Conservation (phyloP, 53 echinoderm and acorn worm genomes). For the Pentamera pediparva region DNA sequence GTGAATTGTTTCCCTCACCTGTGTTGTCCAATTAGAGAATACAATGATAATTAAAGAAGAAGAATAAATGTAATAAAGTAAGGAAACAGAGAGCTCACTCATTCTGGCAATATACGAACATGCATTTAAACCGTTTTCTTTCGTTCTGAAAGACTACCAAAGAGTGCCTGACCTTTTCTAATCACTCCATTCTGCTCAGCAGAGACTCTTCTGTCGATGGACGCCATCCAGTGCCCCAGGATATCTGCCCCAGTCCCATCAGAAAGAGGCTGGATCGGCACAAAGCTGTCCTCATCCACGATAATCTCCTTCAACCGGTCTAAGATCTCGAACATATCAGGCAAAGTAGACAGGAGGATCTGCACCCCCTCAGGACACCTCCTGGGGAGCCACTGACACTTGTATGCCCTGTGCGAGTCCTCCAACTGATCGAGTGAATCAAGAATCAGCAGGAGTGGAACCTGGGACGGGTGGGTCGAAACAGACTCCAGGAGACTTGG, state of each 20-base stretch:
- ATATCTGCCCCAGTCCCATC: slow-evolving; percentile 88
- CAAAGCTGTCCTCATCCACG: slow-evolving; percentile 40
- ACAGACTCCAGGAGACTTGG: slow-evolving; percentile 53
- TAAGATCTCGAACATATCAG: slow-evolving; percentile 74
- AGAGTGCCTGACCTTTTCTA: slow-evolving; percentile 64
- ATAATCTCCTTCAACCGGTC: slow-evolving; percentile 56
- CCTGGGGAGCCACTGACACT: slow-evolving; percentile 80
- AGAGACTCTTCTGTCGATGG: slow-evolving; percentile 64
- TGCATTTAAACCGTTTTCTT: too few species aligned
- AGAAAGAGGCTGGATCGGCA: slow-evolving; percentile 58
- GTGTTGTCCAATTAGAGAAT: too few species aligned
- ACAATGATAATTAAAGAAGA: too few species aligned
- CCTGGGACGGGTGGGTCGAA: slow-evolving; percentile 43
- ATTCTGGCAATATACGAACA: too few species aligned
- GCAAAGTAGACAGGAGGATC: slow-evolving; percentile 77
- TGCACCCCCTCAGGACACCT: slow-evolving; percentile 62
- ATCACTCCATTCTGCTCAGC: slow-evolving; percentile 62
- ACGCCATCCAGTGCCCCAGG: slow-evolving; percentile 76
- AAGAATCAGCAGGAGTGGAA: slow-evolving; percentile 59
- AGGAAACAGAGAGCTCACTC: too few species aligned
- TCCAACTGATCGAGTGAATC: slow-evolving; percentile 94
- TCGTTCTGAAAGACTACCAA: too few species aligned
- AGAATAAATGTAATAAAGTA: too few species aligned
- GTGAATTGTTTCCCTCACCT: too few species aligned
- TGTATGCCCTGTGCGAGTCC: slow-evolving; percentile 59